Evolutionary conservation across 1,140 invertebrate genomes (phyloP).

Genomic region (Drosophila persimilis): DNA sequence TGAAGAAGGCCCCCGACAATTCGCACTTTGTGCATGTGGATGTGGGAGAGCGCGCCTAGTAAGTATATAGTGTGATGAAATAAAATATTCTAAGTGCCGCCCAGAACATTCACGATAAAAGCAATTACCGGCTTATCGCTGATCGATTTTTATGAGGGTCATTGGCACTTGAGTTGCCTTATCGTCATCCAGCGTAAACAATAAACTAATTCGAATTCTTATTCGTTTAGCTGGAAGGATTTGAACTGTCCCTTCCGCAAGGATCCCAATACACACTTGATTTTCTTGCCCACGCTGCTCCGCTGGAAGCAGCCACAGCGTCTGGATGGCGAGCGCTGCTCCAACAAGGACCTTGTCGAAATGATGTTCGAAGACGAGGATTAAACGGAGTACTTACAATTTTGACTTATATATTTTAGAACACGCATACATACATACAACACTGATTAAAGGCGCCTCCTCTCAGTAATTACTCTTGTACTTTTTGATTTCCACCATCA

Average conservation of each 20-base stretch:
- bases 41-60: constrained; percentile 86
- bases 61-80: constrained; percentile 63
- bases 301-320: constrained; percentile 89
- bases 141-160: constrained; percentile 22
- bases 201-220: constrained; percentile 22
- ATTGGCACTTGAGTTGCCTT: constrained; percentile 17
- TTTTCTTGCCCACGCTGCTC: constrained; percentile 89
- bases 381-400: constrained; percentile 21
- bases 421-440: constrained; percentile 27
- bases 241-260: constrained; percentile 89
- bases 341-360: constrained; percentile 86
- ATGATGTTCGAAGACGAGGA: constrained; percentile 82
- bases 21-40: constrained; percentile 87
- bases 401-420: constrained; percentile 45
- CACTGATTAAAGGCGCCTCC: constrained; percentile 34
- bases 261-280: constrained; percentile 86
- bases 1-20: constrained; percentile 84
- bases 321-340: constrained; percentile 88
- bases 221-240: constrained; percentile 89
- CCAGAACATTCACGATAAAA: constrained; percentile 53
- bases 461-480: constrained; percentile 94
- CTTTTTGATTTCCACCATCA: constrained; percentile 99
- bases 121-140: constrained; percentile 15
- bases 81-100: background rate
- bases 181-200: constrained; percentile 18